Percentiles rank a stretch among this genome's conserved stretches.
Conservation (phyloP, 2,113 vertebrate genomes). For the Campylomormyrus tamandua region DNA sequence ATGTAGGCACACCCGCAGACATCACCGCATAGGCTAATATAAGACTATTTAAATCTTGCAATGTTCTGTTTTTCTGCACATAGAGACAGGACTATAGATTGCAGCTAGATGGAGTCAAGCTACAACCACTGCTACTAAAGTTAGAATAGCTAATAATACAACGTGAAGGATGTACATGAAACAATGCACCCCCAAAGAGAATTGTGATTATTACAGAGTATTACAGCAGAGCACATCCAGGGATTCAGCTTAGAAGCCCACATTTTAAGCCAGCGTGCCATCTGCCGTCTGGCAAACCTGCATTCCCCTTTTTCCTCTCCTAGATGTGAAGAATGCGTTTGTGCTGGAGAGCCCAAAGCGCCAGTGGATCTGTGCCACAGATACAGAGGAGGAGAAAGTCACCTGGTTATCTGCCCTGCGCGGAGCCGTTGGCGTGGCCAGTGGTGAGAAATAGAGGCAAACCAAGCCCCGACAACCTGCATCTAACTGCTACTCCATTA, state of each 20-base stretch:
- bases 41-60: not conserved
- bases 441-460: constrained; percentile 25
- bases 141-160: not conserved
- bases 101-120: not conserved
- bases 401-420: constrained; percentile 56
- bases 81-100: not conserved
- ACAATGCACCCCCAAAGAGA: not conserved
- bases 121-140: not conserved
- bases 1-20: constrained; percentile 47
- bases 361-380: constrained; percentile 65
- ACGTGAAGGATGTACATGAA: not conserved
- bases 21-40: not conserved
- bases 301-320: not conserved
- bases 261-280: constrained; percentile 16
- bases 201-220: not conserved
- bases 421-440: constrained; percentile 45
- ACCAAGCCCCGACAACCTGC: not conserved
- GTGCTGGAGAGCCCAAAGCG: constrained; percentile 56
- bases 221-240: not conserved
- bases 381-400: constrained; percentile 55
- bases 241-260: not conserved
- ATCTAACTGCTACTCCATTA: not conserved
- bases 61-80: not conserved
- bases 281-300: not conserved
- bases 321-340: constrained; percentile 69